Conservation (phyloP, 2,797 vertebrate genomes). For the Pseudochromis fuscus region DNA sequence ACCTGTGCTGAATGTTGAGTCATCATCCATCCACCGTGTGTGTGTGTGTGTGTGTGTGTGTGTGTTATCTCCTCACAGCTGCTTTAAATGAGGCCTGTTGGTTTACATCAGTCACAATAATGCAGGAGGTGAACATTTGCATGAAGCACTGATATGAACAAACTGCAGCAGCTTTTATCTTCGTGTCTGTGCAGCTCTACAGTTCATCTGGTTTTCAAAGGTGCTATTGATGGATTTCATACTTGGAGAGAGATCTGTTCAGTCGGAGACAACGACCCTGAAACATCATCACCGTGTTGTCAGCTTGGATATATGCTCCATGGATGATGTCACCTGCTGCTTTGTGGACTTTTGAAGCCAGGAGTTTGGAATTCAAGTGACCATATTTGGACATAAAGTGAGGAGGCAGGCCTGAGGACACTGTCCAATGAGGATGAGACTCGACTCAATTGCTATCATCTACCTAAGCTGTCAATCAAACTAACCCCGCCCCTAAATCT, state of each 20-base stretch:
- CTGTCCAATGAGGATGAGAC: too few relatives aligned
- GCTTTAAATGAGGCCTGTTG: slow-evolving; percentile 50
- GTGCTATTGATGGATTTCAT: neutral
- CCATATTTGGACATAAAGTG: too few relatives aligned
- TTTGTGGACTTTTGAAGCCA: too few relatives aligned
- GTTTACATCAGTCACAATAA: slow-evolving; percentile 4
- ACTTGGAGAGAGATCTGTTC: neutral
- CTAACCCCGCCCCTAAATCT: too few relatives aligned
- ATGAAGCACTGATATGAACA: slow-evolving; percentile 36
- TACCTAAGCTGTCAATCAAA: too few relatives aligned
- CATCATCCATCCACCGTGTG: neutral
- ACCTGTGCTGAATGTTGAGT: neutral
- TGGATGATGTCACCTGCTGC: too few relatives aligned
- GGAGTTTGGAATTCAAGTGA: too few relatives aligned
- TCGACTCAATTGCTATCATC: too few relatives aligned
- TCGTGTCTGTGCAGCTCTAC: neutral
- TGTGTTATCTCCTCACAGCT: slow-evolving; percentile 51
- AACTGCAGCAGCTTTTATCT: slow-evolving; percentile 2
- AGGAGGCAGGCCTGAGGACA: too few relatives aligned
- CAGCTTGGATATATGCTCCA: too few relatives aligned
- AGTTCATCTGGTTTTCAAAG: slow-evolving; percentile 9
- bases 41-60: neutral
- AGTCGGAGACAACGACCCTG: too few relatives aligned
- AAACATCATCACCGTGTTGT: too few relatives aligned
- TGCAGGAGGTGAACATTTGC: slow-evolving; percentile 48